phyloP scores from a whole-genome alignment of 2,113 vertebrate genomes.

The Tympanuchus pallidicinctus region DNA sequence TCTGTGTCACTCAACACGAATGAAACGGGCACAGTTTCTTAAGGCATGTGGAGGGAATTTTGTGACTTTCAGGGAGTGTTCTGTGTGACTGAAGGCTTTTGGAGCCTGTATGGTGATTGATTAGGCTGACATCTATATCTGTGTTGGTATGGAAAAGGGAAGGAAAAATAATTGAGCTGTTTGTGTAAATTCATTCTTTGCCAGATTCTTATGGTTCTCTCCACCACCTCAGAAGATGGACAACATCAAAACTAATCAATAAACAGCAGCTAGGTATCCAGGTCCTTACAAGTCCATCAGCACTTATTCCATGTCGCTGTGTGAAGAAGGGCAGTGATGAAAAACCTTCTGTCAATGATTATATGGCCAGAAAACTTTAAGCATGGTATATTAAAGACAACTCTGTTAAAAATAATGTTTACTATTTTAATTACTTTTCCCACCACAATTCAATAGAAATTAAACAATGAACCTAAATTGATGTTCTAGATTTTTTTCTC shows the following conservation, averaged over 20 bases:
- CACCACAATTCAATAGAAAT: not conserved
- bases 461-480: not conserved
- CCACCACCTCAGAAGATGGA: not conserved
- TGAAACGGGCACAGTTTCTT: not conserved
- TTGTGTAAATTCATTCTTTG: not conserved
- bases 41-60: not conserved
- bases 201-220: not conserved
- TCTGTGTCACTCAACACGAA: not conserved
- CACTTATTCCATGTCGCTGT: not conserved
- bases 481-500: not conserved
- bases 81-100: not conserved
- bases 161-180: not conserved
- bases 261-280: not conserved
- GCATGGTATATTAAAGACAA: not conserved
- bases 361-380: not conserved
- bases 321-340: not conserved
- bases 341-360: not conserved
- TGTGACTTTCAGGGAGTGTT: not conserved
- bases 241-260: conserved; percentile 1
- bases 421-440: not conserved
- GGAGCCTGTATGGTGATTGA: not conserved
- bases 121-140: not conserved
- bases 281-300: not conserved
- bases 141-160: not conserved
- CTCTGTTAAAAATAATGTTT: not conserved